Evolutionary conservation across 1,140 invertebrate species (phyloP), one percentile per base, ranked within the genome.

Genomic region (Penaeus indicus): DNA sequence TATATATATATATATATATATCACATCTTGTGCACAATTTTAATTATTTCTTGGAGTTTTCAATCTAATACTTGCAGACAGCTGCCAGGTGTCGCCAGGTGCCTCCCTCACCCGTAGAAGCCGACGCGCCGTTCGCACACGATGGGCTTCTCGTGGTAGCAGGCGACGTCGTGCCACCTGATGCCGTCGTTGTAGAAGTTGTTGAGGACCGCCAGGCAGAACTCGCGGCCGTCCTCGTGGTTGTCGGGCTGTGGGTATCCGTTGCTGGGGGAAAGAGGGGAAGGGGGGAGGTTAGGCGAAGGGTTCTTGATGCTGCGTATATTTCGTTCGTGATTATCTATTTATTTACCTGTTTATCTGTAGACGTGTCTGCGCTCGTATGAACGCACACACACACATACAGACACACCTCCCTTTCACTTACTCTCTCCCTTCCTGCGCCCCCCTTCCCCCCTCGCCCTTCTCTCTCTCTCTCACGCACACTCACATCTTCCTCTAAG

Each of bases 111-210:
- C 5, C 72, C 72, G n/a, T 32, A 75, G 27, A 19, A 27, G 0
- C 4, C 5, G 0, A 19, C 25, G 5, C 18, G 16, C 10, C n/a
- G 27, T 21, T 75, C 72, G 19, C 72, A 75, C 27, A 75, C 80
- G 77, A 86, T 81, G 63, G 85, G 78, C 78, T 86, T 86, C 78
- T 67, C 38, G 62, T 86, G 78, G 77, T 86, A 38, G 62, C 85
- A 86, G 42, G 96, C 96, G 42, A 97, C 96, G 91, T 97, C 96
- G 91, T 97, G 96, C 96, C 96, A 97, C 92, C 96, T 95, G 69
- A 97, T 95, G 27, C 96, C 96, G 91, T 97, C 96, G 83, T 97
- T 96, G 94, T 97, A 97, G 93, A 97, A 97, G 91, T 97, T 95
- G 92, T 97, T 97, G 61, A 97, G 93, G 72, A 97, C 93, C 0